Conservation (phyloP, 30 jellyfish, hydroid and myxozoan species). For the Sanderia malayensis region DNA sequence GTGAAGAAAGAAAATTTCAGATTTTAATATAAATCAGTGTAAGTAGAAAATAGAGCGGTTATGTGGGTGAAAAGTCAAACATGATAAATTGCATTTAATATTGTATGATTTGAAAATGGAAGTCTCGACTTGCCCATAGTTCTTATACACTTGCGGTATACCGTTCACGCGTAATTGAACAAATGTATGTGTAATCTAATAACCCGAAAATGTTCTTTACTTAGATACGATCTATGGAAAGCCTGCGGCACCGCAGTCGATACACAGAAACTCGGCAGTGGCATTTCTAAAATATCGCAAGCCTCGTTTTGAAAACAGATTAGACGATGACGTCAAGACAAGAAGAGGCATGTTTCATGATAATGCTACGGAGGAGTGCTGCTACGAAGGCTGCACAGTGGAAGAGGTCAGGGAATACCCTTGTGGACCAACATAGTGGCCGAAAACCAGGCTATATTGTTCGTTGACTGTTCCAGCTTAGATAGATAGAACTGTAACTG, state of each 20-base stretch:
- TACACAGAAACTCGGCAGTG: not conserved
- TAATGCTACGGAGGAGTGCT: slow-evolving; percentile 52
- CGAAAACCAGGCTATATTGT: too few relatives aligned
- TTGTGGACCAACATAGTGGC: slow-evolving; percentile 23
- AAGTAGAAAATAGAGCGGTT: too few relatives aligned
- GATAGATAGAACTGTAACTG: too few relatives aligned
- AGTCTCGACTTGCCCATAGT: too few relatives aligned
- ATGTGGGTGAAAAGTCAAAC: too few relatives aligned
- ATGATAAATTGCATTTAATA: too few relatives aligned
- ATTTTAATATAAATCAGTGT: too few relatives aligned
- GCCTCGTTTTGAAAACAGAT: not conserved
- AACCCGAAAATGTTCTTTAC: not conserved
- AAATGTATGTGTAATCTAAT: not conserved
- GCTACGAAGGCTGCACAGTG: slow-evolving; percentile 45
- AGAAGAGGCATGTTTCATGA: slow-evolving; percentile 1
- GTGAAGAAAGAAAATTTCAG: too few relatives aligned
- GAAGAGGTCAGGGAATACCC: slow-evolving; percentile 62
- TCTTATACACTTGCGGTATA: not conserved
- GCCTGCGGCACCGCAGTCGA: not conserved
- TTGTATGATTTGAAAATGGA: too few relatives aligned
- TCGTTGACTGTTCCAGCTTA: too few relatives aligned
- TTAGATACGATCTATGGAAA: not conserved
- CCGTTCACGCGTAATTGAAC: too few relatives aligned
- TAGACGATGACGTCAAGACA: not conserved
- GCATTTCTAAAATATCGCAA: not conserved